Conservation (phyloP, 2,797 vertebrate genomes). For the Notamacropus eugenii region DNA sequence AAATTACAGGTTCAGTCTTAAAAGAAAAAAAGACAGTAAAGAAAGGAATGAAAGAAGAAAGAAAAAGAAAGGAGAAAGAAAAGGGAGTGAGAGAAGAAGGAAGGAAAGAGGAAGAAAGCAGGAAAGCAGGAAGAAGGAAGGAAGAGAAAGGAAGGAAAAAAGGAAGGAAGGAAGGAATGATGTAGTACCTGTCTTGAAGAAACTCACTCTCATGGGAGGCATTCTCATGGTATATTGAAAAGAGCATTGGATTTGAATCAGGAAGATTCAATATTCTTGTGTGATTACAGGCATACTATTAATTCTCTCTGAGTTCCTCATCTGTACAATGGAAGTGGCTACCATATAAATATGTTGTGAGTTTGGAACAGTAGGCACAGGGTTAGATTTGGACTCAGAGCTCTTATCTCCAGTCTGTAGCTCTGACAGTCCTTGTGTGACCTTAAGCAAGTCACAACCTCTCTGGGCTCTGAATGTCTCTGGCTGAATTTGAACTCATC, state of each 20-base stretch:
- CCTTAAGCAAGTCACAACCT: background rate
- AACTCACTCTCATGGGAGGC: background rate
- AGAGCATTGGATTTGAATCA: background rate
- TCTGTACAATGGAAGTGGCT: background rate
- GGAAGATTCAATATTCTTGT: background rate
- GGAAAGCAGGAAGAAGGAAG: too few species aligned
- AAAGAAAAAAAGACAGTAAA: background rate
- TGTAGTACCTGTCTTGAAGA: background rate
- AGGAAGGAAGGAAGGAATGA: too few species aligned
- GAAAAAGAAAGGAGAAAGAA: background rate
- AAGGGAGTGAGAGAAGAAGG: too few species aligned
- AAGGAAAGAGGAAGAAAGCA: too few species aligned
- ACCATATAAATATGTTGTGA: too few species aligned
- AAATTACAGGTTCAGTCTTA: background rate
- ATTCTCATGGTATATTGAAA: background rate
- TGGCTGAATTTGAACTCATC: background rate
- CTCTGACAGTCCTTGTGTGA: background rate
- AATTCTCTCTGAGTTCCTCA: background rate
- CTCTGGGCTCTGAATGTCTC: background rate
- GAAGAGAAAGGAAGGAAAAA: background rate
- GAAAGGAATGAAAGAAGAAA: background rate
- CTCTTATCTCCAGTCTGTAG: background rate
- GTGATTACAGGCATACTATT: background rate
- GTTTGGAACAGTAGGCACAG: background rate
- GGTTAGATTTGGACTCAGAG: background rate